Evolutionary conservation across 2,888 invertebrate genomes (phyloP), one percentile per base, ranked within the genome.

Genomic region (Lasioglossum vierecki): DNA sequence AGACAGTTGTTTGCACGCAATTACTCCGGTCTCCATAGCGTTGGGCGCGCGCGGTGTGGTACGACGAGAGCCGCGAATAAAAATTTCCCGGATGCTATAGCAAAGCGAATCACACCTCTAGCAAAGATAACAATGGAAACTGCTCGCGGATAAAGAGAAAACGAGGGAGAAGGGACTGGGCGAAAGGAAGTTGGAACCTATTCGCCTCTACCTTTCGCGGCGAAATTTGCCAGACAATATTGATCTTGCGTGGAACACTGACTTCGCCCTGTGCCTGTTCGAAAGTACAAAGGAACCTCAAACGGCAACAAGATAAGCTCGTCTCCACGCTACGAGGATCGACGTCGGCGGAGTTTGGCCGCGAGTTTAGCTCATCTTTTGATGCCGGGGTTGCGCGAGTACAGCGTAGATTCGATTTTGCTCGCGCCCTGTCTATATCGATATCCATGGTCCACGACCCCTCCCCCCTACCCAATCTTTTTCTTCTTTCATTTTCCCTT

Each of bases 181-280:
- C n/a, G 57, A 72, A 60, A 76, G 30, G 66, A 79, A 80, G 84
- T 84, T 84, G 71, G 82, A 87, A 79, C 78, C 86, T 80, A 82
- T 88, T 85, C 80, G 79, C 75, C 80, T 80, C 83, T 44, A 49
- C 70, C 83, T 82, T 83, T 41, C 74, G 80, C 83, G 82, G 86
- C 80, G 84, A 88, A 88, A 89, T 89, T 88, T 84, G 79, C 82
- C 80, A 83, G 86, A 83, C 88, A 89, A 89, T 89, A 89, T 89
- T 89, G 88, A 79, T 88, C 76, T 89, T 80, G 79, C 82, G 84
- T 80, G 77, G 84, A 83, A 84, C 83, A 81, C 80, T 82, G 89
- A 83, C 87, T 79, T 76, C 75, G 82, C 81, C 11, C 85, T 72
- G 79, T 73, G 71, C 83, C 35, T 57, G n/a, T 80, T 86, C 73